A percentile compares a stretch with the other conserved stretches of the same genome.
Conservation (phyloP, 2,888 invertebrate species). For the Malthinus flaveolus region DNA sequence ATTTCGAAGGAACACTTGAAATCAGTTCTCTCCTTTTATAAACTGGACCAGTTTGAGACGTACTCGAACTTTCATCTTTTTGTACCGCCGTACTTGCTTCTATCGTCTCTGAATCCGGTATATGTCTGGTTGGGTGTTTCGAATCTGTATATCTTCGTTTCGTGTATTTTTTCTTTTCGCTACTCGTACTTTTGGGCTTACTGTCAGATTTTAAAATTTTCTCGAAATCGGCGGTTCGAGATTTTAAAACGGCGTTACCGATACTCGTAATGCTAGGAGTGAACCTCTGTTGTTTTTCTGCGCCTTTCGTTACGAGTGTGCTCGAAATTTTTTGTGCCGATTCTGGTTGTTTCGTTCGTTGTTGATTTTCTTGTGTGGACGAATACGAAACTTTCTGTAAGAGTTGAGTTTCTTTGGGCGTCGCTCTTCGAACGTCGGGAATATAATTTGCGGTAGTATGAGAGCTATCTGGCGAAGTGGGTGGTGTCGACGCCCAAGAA, state of each 20-base stretch:
- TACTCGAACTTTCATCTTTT: slow-evolving; percentile 35
- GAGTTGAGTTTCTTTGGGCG: slow-evolving; percentile 46
- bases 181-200: slow-evolving; percentile 50
- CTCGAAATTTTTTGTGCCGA: slow-evolving; percentile 36
- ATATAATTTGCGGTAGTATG: slow-evolving; percentile 60
- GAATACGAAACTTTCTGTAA: slow-evolving; percentile 66
- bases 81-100: slow-evolving; percentile 36
- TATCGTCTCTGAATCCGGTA: slow-evolving; percentile 59
- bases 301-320: slow-evolving; percentile 34
- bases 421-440: slow-evolving; percentile 53
- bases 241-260: slow-evolving; percentile 66
- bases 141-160: slow-evolving; percentile 64
- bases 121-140: slow-evolving; percentile 62
- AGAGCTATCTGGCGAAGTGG: slow-evolving; percentile 61
- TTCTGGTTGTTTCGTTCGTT: slow-evolving; percentile 36
- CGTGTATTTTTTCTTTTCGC: slow-evolving; percentile 63
- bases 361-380: slow-evolving; percentile 58
- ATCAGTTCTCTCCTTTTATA: slow-evolving; percentile 83
- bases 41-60: slow-evolving; percentile 54
- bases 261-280: slow-evolving; percentile 67
- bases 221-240: slow-evolving; percentile 71
- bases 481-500: slow-evolving; percentile 63
- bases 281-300: slow-evolving; percentile 45
- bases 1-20: slow-evolving; percentile 67
- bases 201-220: slow-evolving; percentile 59